These are phyloP conservation scores for Coenonympha arcania DNA, from an alignment of 2,888 invertebrate species.

Conservation along the genomic window DNA sequence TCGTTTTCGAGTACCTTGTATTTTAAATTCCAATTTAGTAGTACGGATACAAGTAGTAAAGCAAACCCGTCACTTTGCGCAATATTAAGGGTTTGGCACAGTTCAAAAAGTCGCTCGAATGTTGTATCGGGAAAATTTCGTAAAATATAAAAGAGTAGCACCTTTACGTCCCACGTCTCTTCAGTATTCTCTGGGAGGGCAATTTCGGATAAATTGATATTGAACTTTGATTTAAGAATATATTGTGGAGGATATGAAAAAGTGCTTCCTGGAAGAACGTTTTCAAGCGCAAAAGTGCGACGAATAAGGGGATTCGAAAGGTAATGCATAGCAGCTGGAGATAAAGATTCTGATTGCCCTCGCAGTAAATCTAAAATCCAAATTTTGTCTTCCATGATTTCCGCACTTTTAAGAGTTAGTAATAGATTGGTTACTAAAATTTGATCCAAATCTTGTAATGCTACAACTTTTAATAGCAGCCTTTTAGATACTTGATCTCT, in stretches of 20 bases:
- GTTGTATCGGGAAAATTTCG: constrained; percentile 50
- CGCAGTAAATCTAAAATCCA: constrained; percentile 50
- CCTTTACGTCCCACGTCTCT: constrained; percentile 67
- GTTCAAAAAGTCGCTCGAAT: constrained; percentile 48
- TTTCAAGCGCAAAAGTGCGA: constrained; percentile 45
- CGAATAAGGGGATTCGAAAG: constrained; percentile 47
- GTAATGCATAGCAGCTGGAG: constrained; percentile 45
- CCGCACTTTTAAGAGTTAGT: constrained; percentile 40
- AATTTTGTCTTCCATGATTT: constrained; percentile 37
- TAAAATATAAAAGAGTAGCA: constrained; percentile 60
- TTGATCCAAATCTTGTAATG: constrained; percentile 57
- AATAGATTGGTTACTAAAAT: constrained; percentile 51
- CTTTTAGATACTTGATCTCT: constrained; percentile 42
- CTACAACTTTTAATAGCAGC: constrained; percentile 47
- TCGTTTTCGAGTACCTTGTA: constrained; percentile 52
- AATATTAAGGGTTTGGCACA: constrained; percentile 57
- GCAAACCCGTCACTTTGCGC: constrained; percentile 58
- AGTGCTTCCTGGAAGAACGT: constrained; percentile 42
- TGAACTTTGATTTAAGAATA: constrained; percentile 59
- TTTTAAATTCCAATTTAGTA: constrained; percentile 60
- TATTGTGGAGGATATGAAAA: constrained; percentile 56
- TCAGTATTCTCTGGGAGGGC: constrained; percentile 60
- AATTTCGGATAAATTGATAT: constrained; percentile 60
- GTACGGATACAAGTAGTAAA: constrained; percentile 55
- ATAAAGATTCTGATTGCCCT: constrained; percentile 51